Evolutionary conservation across 2,797 vertebrate genomes (phyloP).

Genomic region (Halcyon chelicuti): DNA sequence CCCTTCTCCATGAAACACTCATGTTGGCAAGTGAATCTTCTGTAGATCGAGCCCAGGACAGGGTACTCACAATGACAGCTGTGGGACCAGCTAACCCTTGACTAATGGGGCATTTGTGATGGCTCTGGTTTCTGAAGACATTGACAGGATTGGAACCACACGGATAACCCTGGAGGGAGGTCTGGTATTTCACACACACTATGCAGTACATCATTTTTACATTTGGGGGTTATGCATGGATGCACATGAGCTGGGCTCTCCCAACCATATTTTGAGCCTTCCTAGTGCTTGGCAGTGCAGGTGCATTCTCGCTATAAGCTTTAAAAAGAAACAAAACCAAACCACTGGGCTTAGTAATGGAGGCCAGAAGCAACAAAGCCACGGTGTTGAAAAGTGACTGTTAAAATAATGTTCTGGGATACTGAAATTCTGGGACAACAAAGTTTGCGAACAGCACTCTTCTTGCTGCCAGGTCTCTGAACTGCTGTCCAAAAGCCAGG

Average conservation of each 20-base stretch:
- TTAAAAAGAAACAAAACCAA: neutral
- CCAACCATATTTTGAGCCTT: neutral
- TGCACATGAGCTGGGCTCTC: neutral
- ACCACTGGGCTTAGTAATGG: neutral
- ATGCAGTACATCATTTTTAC: neutral
- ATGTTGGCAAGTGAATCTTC: neutral
- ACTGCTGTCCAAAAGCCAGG: neutral
- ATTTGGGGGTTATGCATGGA: slow-evolving; percentile 14
- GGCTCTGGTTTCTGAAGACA: slow-evolving; percentile 51
- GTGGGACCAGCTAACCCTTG: slow-evolving; percentile 57
- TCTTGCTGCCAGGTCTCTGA: neutral
- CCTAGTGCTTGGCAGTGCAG: neutral
- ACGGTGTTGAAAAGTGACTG: neutral
- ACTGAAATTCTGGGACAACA: neutral
- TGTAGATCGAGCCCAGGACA: neutral
- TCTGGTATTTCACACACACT: neutral
- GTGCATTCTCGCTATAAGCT: neutral
- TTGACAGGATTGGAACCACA: slow-evolving; percentile 54
- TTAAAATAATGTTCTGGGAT: neutral
- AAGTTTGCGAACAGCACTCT: neutral
- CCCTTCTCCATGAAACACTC: neutral
- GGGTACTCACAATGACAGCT: slow-evolving; percentile 30
- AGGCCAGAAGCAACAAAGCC: neutral
- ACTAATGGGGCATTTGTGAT: slow-evolving; percentile 56
- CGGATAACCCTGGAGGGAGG: neutral